These are phyloP conservation scores for Tyrophagus putrescentiae DNA, from an alignment of 1,140 invertebrate species.

Conservation along the genomic window DNA sequence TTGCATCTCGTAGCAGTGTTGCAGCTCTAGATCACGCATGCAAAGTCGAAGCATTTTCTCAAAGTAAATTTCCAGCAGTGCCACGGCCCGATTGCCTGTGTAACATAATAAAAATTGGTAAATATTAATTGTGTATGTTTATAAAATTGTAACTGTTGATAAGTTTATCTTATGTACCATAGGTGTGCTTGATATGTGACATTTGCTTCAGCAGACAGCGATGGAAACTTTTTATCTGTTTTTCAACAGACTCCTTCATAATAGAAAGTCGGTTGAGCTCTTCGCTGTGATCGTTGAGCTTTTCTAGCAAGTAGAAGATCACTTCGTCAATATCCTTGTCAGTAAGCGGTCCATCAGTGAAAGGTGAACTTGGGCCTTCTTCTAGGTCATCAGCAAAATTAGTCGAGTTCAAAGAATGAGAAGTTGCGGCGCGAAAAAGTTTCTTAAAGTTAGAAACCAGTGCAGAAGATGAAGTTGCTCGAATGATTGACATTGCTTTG, in stretches of 20 bases:
- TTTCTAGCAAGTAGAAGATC: neutral
- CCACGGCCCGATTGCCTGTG: neutral
- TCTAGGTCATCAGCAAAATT: no score
- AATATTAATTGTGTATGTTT: no score
- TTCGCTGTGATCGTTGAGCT: neutral
- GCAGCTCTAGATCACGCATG: neutral
- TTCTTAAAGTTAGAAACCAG: no score
- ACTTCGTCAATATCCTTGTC: neutral
- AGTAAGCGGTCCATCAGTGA: neutral
- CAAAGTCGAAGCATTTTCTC: constrained; percentile 10
- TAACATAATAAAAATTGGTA: neutral
- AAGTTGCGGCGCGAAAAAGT: no score
- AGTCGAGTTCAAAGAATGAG: no score
- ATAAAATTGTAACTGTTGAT: no score
- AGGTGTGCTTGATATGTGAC: neutral
- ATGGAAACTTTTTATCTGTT: neutral
- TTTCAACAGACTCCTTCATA: neutral
- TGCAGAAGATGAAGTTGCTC: no score
- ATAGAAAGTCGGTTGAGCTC: neutral
- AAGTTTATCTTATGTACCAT: neutral
- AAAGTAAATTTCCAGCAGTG: neutral
- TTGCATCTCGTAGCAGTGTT: neutral
- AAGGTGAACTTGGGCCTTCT: no score
- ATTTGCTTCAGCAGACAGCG: neutral
- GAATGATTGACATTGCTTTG: no score